Evolutionary conservation across 2,797 vertebrate species (phyloP), one percentile per base, ranked within the genome.

Genomic region (Sphenopsis melanotis): DNA sequence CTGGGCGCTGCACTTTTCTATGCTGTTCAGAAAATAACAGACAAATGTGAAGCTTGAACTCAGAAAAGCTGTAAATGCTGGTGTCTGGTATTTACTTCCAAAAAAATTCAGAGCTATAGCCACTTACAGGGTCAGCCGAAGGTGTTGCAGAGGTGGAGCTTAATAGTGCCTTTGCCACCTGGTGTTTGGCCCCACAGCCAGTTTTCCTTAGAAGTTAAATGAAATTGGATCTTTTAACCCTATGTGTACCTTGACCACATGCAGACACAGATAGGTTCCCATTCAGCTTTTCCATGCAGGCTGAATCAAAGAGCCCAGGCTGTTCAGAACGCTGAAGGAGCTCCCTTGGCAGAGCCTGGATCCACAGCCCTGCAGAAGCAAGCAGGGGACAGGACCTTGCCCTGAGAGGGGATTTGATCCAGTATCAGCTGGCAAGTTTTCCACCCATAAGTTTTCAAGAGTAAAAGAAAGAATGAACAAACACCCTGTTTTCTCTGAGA

Each of bases 121-220:
- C 15, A 13, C 22, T 9, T 37, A 1, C 4, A 8, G 65, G 15
- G 6, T 36, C 30, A 77, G 52, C 22, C 0, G 3, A 2, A 56
- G 34, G 64, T 24, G 1, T 14, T 29, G 75, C 57, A 42, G 14
- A 20, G 59, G 41, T n/a, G 49, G 53, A n/a, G 46, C 3, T 42
- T 26, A 4, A 4, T 0, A 12, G 36, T 6, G 14, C 36, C 27
- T 22, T 29, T 49, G 24, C 30, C 27, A 22, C 10, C 49, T 66
- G 21, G 34, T 34, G 14, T 29, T 21, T 10, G 17, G 27, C 8
- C 16, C 41, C 16, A 53, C 39, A 41, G 34, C 21, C 52, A 34
- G 12, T 34, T 42, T 47, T 75, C 41, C 30, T 42, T 34, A 4
- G 20, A 46, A 78, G 10, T 47, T 37, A 41, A 11, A 59, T 60